Base-by-base conservation (phyloP, 92 coral and sea anemone genomes). In the Parazoanthus darwini region DNA sequence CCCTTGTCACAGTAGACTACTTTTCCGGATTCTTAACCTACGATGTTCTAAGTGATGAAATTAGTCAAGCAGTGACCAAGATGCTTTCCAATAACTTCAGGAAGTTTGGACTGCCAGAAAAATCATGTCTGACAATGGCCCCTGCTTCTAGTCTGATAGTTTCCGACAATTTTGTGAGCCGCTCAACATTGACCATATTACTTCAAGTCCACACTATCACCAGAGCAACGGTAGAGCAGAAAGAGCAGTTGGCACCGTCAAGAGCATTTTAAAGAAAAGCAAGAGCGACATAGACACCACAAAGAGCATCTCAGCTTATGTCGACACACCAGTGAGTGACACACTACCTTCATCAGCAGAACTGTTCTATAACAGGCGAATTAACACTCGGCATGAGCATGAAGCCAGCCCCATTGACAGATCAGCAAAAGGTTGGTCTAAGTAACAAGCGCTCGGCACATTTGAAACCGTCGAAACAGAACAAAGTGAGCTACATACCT, bases 371-470 rank as follows among this genome's bases (percentile, higher is more conserved):
- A 92, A 82, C 74, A 89, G 92, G 71, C 89, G 79, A 59, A 92
- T 83, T 51, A 92, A 86, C 89, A 92, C 90, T 14, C 89, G 91
- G 95, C 91, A 91, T 91, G 94, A 63, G 63, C 86, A 93, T 91
- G 92, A 87, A 29, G n/a, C 94, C 91, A 77, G 91, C 72, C 36
- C 95, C 93, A 74, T 80, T 88, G 90, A 91, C 93, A 54, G 93
- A 93, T 84, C 92, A 87, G 86, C 93, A 88, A 44, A 90, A 90
- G 79, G 38, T 88, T 43, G 68, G 72, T 81, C 95, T 90, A 66
- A 89, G 83, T 70, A 89, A 91, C 58, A 93, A 93, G 90, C 86
- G 86, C 79, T 89, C 94, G 58, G 91, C 91, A 26, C 96, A 93
- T 85, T 23, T 91, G 79, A 93, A 90, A 81, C 66, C 92, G 23